Percentiles rank a stretch among this genome's conserved stretches.
These are phyloP conservation scores for Tetranychus truncatus DNA, from an alignment of 2,888 invertebrate species.

Conservation along the genomic window DNA sequence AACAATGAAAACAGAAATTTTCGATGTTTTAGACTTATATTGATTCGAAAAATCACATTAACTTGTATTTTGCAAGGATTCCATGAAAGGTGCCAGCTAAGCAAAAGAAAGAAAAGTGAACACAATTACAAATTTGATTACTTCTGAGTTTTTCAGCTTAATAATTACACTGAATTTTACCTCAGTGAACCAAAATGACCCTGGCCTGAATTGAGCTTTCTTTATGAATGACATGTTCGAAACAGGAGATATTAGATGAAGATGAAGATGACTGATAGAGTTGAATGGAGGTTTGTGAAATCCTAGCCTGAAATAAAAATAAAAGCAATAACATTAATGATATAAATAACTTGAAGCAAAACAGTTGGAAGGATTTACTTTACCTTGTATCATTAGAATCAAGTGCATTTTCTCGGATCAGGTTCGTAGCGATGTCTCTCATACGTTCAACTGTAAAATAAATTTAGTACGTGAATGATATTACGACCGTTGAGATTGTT, in stretches of 20 bases:
- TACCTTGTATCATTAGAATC: neutral
- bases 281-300: constrained; percentile 85
- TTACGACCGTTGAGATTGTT: neutral
- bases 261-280: constrained; percentile 58
- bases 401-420: neutral
- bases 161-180: neutral
- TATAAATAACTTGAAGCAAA: too few species aligned
- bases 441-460: neutral
- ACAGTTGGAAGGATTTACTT: neutral
- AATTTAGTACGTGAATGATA: neutral
- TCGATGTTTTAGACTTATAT: too few species aligned
- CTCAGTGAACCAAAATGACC: constrained; percentile 23
- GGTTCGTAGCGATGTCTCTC: neutral
- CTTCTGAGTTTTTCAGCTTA: too few species aligned
- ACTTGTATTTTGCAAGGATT: too few species aligned
- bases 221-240: constrained; percentile 44
- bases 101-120: too few species aligned
- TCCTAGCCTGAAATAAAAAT: constrained; percentile 40
- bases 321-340: neutral
- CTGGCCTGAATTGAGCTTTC: constrained; percentile 21
- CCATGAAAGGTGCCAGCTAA: too few species aligned
- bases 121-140: too few species aligned
- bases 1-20: too few species aligned
- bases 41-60: too few species aligned
- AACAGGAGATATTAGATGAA: constrained; percentile 64